These are phyloP conservation scores for Sorex fumeus DNA, from an alignment of 2,113 vertebrate genomes.

Conservation along the genomic window DNA sequence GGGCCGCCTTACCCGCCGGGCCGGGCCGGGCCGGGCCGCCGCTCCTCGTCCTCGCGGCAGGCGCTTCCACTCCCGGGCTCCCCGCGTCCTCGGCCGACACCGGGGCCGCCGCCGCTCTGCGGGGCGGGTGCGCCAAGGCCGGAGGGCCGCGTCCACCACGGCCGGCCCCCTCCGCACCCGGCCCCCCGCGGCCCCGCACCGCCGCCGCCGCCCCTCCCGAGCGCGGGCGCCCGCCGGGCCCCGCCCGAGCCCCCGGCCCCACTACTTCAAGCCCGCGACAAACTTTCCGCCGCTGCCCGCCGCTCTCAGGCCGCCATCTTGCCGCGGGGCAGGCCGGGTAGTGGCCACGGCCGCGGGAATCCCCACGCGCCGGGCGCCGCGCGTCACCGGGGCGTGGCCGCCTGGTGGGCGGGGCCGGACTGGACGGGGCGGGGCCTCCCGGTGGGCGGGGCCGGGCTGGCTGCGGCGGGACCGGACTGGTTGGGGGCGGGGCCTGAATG, in stretches of 20 bases:
- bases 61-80: constrained; percentile 71
- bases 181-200: not conserved
- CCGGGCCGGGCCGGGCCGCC: constrained; percentile 68
- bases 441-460: too few species aligned
- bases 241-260: constrained; percentile 5
- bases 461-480: too few species aligned
- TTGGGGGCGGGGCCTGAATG: too few species aligned
- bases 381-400: constrained; percentile 74
- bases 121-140: not conserved
- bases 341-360: constrained; percentile 78
- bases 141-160: too few species aligned
- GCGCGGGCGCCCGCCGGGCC: not conserved
- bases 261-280: constrained; percentile 79
- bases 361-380: constrained; percentile 73
- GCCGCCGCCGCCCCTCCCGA: constrained; percentile 13
- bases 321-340: constrained; percentile 84
- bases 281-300: constrained; percentile 79
- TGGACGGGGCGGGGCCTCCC: too few species aligned
- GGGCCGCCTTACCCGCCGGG: constrained; percentile 83
- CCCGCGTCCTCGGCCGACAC: constrained; percentile 76
- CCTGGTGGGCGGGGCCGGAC: not conserved
- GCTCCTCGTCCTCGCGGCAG: constrained; percentile 75
- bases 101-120: constrained; percentile 64
- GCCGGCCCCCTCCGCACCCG: not conserved
- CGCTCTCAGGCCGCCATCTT: constrained; percentile 83